These are phyloP conservation scores for Dallia pectoralis DNA, from an alignment of 2,797 vertebrate species.

Conservation along the genomic window DNA sequence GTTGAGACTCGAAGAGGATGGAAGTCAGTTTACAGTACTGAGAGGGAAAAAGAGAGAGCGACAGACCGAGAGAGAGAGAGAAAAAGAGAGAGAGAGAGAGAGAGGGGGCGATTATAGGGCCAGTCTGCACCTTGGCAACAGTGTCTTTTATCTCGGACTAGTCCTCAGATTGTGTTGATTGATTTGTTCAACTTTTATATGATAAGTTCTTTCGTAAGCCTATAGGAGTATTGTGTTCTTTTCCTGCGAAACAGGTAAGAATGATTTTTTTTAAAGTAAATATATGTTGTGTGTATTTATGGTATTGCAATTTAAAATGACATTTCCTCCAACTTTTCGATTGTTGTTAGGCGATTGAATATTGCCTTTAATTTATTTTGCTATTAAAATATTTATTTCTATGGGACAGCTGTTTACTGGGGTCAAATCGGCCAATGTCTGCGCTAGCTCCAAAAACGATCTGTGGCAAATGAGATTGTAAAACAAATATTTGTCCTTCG, in stretches of 20 bases:
- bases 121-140: constrained; percentile 14
- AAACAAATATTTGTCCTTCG: not conserved
- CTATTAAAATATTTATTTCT: not conserved
- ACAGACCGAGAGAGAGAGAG: not conserved
- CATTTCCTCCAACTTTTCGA: too few relatives aligned
- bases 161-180: constrained; percentile 20
- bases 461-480: not conserved
- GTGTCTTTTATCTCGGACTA: constrained; percentile 17
- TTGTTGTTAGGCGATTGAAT: not conserved
- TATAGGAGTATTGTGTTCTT: constrained; percentile 54
- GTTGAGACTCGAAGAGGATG: constrained; percentile 69
- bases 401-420: not conserved
- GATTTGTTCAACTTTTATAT: constrained; percentile 5
- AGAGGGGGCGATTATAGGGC: constrained; percentile 18
- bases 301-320: not conserved
- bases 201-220: constrained; percentile 17
- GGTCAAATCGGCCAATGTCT: too few relatives aligned
- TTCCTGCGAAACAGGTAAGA: constrained; percentile 58
- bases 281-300: constrained; percentile 10
- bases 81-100: constrained; percentile 46
- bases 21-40: constrained; percentile 60
- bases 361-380: not conserved
- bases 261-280: not conserved
- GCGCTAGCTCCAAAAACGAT: not conserved
- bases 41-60: constrained; percentile 34